Conservation (phyloP, 2,888 invertebrate species). For the Hydroisotoma schaefferi region DNA sequence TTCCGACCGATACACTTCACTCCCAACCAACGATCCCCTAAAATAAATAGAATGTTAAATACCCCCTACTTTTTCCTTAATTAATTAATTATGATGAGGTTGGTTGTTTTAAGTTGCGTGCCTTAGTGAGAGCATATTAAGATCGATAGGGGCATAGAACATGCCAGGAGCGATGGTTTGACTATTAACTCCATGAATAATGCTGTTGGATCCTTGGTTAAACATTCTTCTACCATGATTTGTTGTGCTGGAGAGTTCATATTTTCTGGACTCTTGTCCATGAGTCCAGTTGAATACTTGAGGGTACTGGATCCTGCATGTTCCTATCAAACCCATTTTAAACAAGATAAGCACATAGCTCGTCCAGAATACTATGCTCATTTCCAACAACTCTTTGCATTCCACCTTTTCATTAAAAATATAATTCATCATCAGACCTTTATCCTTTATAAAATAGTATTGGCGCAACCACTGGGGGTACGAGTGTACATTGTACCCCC, state of each 20-base stretch:
- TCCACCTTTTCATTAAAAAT: too few relatives aligned
- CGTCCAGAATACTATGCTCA: conserved; percentile 8
- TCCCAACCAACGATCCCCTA: neutral
- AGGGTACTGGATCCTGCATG: conserved; percentile 18
- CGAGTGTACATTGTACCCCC: too few relatives aligned
- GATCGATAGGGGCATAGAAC: conserved; percentile 13
- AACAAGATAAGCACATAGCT: neutral
- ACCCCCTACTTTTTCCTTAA: neutral
- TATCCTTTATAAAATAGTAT: too few relatives aligned
- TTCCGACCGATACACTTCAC: neutral
- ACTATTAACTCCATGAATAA: neutral
- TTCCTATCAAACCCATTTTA: conserved; percentile 10
- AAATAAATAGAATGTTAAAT: neutral
- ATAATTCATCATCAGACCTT: too few relatives aligned
- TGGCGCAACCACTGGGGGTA: too few relatives aligned
- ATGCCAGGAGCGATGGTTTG: conserved; percentile 1
- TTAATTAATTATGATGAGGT: neutral
- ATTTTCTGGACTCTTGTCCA: conserved; percentile 9
- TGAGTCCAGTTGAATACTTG: conserved; percentile 27
- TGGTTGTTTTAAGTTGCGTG: neutral
- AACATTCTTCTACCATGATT: neutral
- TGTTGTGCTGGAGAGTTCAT: too few relatives aligned
- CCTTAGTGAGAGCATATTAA: conserved; percentile 7
- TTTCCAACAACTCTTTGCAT: neutral
- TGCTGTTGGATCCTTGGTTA: neutral